A percentile compares a stretch with the other conserved stretches of the same genome.
These are phyloP conservation scores for Cydia pomonella DNA, from an alignment of 1,140 invertebrate genomes.

Conservation along the genomic window DNA sequence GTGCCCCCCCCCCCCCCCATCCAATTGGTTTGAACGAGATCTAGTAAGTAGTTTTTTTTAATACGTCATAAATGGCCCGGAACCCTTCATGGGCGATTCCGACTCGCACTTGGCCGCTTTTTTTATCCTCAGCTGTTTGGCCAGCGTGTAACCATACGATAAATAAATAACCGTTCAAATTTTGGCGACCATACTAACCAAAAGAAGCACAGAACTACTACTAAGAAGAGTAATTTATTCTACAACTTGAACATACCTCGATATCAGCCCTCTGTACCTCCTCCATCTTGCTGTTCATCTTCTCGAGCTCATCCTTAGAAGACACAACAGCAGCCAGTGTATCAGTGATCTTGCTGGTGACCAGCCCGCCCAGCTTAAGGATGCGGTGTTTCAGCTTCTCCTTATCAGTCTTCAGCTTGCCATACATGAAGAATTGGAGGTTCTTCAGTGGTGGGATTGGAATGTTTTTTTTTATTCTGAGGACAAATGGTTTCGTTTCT, in stretches of 20 bases:
- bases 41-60: too few relatives aligned
- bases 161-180: too few relatives aligned
- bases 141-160: too few relatives aligned
- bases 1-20: too few relatives aligned
- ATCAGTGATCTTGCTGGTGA: slow-evolving; percentile 84
- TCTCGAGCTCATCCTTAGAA: slow-evolving; percentile 85
- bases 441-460: slow-evolving; percentile 86
- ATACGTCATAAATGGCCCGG: too few relatives aligned
- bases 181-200: too few relatives aligned
- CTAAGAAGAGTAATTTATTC: too few relatives aligned
- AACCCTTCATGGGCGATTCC: too few relatives aligned
- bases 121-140: too few relatives aligned
- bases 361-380: slow-evolving; percentile 87
- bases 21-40: too few relatives aligned
- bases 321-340: slow-evolving; percentile 89
- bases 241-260: slow-evolving; percentile 82
- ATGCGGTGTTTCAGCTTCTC: slow-evolving; percentile 86
- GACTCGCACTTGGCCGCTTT: too few relatives aligned
- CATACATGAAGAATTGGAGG: slow-evolving; percentile 89
- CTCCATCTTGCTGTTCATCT: slow-evolving; percentile 84
- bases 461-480: slow-evolving; percentile 72
- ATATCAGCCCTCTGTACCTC: slow-evolving; percentile 86
- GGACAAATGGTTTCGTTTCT: neutral
- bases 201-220: too few relatives aligned
- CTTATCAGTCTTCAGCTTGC: slow-evolving; percentile 82